phyloP scores from a whole-genome alignment of 2,113 vertebrate species.

The Phaethon lepturus region DNA sequence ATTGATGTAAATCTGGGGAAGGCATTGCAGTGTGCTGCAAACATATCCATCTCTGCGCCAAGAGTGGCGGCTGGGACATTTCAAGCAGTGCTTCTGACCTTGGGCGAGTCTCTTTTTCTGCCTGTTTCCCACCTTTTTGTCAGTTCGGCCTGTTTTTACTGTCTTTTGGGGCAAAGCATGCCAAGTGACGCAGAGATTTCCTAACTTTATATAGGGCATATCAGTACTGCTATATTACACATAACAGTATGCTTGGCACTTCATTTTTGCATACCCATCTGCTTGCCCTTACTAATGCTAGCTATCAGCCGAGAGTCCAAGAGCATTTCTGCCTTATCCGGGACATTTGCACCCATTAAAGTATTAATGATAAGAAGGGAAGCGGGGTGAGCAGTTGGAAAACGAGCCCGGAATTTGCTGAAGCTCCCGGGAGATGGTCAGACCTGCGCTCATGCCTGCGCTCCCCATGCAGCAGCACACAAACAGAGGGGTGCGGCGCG shows the following conservation, averaged over 20 bases:
- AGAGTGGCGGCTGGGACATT: background rate
- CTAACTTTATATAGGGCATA: background rate
- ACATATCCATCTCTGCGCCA: background rate
- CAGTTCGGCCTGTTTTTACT: background rate
- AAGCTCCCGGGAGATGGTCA: background rate
- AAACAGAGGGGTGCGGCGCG: background rate
- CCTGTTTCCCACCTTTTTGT: background rate
- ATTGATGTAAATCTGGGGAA: background rate
- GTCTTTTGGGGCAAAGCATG: background rate
- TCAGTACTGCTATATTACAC: background rate
- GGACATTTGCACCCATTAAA: background rate
- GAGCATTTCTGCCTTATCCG: background rate
- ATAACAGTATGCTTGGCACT: background rate
- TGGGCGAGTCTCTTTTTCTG: background rate
- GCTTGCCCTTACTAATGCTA: background rate
- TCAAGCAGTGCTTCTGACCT: background rate
- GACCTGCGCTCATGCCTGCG: fast-evolving
- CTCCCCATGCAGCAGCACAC: background rate
- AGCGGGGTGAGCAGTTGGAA: background rate
- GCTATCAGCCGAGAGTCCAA: background rate
- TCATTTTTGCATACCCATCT: background rate
- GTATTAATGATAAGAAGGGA: background rate
- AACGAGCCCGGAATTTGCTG: background rate
- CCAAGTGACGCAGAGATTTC: background rate
- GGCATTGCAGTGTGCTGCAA: background rate